Evolutionary conservation across 92 coral and sea anemone species (phyloP).

Genomic region (Metridium senile): DNA sequence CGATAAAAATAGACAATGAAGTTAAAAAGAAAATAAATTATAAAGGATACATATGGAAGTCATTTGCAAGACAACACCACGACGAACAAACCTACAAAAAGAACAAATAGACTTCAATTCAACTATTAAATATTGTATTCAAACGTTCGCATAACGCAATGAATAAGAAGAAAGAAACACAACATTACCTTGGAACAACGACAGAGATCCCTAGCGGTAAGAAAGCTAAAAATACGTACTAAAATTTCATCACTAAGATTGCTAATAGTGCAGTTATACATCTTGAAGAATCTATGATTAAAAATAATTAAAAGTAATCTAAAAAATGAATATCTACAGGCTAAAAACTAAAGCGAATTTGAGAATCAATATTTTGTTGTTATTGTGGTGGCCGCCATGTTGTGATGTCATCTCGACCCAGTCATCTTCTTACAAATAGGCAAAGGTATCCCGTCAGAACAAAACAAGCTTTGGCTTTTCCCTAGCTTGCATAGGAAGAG

Average conservation of each 20-base stretch:
- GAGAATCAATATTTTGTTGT: not conserved
- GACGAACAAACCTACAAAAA: constrained; percentile 70
- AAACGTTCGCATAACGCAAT: not conserved
- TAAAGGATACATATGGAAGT: constrained; percentile 92
- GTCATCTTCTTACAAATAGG: not conserved
- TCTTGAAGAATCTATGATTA: not conserved
- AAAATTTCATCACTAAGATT: constrained; percentile 82
- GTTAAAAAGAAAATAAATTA: not conserved
- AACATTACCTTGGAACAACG: constrained; percentile 91
- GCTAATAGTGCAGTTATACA: constrained; percentile 38
- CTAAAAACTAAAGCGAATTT: not conserved
- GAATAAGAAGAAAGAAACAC: not conserved
- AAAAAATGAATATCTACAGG: not conserved
- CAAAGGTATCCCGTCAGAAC: constrained; percentile 17
- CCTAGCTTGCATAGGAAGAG: too few relatives aligned
- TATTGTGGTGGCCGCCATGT: constrained; percentile 51
- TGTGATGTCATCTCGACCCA: constrained; percentile 38
- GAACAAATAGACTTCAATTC: not conserved
- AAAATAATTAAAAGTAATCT: not conserved
- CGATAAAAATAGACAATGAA: not conserved
- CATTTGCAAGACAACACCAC: constrained; percentile 91
- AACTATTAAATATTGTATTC: not conserved
- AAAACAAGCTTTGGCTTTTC: too few relatives aligned
- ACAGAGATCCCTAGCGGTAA: constrained; percentile 81
- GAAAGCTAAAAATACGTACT: constrained; percentile 73